Base-by-base conservation (phyloP, 1,140 invertebrate species). In the Drosophila albomicans region DNA sequence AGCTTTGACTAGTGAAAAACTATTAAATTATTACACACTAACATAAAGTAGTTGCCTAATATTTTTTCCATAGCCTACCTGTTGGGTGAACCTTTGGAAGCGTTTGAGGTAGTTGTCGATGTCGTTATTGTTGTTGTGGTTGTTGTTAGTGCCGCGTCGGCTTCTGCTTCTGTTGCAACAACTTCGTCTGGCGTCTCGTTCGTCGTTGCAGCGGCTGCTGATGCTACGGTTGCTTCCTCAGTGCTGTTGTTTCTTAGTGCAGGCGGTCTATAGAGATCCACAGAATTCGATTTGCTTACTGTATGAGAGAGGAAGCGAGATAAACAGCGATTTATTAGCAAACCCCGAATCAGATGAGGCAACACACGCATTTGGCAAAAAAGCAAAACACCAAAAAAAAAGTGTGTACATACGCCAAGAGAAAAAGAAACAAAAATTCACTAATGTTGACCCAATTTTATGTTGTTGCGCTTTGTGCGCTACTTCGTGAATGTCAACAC, bases 281-380 rank as follows among this genome's bases (percentile, higher is more conserved):
- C 84, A 46, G 91, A 89, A 70, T 92, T 91, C 30, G 91, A 90
- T 88, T 92, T 92, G 61, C 76, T 87, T 59, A 91, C 91, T 92
- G 43, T n/a, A 43, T 45, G 70, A 52, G 32, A 45, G 46, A 43
- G 57, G 32, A 13, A 15, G 45, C 64, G 49, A 51, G 30, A 6
- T 43, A 67, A 41, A 16, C 48, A 35, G 45, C 63, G 51, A 64
- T 74, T 43, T 56, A 80, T 77, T 71, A 82, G 65, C 76, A 62
- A 79, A 70, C 46, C 48, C 71, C 71, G 4, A 73, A 68, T 56
- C 54, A 71, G 62, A 49, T 84, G 86, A 78, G 68, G 86, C 79
- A 89, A 90, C 69, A 59, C 15, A 56, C 35, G 35, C 43, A 70
- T 78, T 79, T 84, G 85, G 81, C 81, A 79, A 79, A 82, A 38